A percentile compares a stretch with the other conserved stretches of the same genome.
These are phyloP conservation scores for Lophochroa leadbeateri DNA, from an alignment of 2,113 vertebrate genomes.

Conservation along the genomic window DNA sequence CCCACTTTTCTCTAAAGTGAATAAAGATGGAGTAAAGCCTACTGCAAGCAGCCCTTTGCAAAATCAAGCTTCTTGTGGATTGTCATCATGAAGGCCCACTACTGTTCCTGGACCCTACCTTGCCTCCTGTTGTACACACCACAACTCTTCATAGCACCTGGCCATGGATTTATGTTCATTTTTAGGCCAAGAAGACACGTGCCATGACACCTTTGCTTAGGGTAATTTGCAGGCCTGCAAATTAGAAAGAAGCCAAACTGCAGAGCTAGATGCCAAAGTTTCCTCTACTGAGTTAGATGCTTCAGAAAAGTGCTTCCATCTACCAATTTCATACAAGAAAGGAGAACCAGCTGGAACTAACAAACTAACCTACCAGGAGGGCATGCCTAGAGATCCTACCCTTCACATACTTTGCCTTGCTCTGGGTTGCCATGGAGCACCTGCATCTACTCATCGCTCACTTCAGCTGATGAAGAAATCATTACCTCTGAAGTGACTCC, in stretches of 20 bases:
- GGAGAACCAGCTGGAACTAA: not conserved
- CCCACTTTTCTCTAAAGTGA: not conserved
- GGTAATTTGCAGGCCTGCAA: not conserved
- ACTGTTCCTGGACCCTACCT: not conserved
- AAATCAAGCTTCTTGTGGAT: not conserved
- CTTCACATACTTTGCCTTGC: not conserved
- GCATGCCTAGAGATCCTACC: not conserved
- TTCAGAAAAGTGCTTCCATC: not conserved
- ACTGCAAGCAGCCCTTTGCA: not conserved
- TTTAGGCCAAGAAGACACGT: not conserved
- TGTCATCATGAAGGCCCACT: not conserved
- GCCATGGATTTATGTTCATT: not conserved
- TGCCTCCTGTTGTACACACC: not conserved
- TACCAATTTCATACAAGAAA: not conserved
- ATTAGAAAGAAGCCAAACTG: not conserved
- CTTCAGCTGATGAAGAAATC: not conserved
- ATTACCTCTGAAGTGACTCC: not conserved
- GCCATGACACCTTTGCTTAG: not conserved
- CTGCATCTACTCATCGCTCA: not conserved
- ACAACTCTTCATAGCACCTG: not conserved
- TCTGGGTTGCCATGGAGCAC: not conserved
- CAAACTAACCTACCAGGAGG: not conserved
- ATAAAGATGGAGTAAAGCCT: not conserved
- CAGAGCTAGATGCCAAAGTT: not conserved
- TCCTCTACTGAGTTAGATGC: not conserved